Conservation (phyloP, 2,888 invertebrate species). For the Amorpha juglandis region DNA sequence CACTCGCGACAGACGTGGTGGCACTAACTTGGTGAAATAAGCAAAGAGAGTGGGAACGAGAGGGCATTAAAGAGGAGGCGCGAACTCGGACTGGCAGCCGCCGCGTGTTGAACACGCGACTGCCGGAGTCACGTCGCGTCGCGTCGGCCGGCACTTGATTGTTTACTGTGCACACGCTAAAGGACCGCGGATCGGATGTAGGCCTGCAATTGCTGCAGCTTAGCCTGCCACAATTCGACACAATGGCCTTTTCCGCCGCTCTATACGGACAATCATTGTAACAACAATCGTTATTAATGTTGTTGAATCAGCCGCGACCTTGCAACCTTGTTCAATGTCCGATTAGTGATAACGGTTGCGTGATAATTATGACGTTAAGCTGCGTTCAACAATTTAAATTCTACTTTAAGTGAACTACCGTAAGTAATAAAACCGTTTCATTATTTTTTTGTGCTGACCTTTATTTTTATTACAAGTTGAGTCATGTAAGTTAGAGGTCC, state of each 20-base stretch:
- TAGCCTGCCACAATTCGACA: conserved; percentile 5
- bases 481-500: no score
- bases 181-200: neutral
- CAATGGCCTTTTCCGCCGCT: conserved; percentile 5
- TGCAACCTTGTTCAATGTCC: conserved; percentile 6
- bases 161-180: conserved; percentile 1
- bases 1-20: conserved; percentile 63
- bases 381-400: neutral
- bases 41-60: conserved; percentile 67
- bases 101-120: conserved; percentile 41
- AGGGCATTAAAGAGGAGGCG: conserved; percentile 55
- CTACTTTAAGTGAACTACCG: neutral
- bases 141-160: conserved; percentile 24
- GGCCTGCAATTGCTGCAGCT: neutral
- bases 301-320: conserved; percentile 3
- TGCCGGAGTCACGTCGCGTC: conserved; percentile 30
- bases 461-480: no score
- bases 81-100: conserved; percentile 39
- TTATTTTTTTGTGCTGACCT: no score
- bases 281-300: conserved; percentile 2
- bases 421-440: no score
- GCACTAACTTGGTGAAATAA: conserved; percentile 67
- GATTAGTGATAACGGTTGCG: conserved; percentile 4
- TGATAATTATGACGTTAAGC: neutral
- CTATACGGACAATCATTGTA: neutral